phyloP scores from a whole-genome alignment of 1,140 invertebrate genomes.

The Calosoma granatense region DNA sequence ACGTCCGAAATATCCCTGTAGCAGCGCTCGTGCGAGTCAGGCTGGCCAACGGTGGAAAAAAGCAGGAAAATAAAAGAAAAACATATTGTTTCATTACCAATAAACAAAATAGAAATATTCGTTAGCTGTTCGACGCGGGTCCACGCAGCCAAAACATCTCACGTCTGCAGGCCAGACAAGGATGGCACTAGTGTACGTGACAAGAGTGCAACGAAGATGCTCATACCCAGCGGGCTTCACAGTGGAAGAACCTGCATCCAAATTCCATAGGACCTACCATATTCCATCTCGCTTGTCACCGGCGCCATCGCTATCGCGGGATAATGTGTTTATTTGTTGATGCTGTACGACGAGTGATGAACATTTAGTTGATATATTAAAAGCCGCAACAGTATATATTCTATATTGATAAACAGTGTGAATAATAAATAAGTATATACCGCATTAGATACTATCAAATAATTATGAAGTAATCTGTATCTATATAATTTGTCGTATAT shows the following conservation, averaged over 20 bases:
- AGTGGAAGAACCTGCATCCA: conserved; percentile 25
- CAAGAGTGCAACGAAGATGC: conserved; percentile 10
- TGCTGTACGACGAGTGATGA: too few species aligned
- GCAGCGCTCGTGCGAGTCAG: not conserved
- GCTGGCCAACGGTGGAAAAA: not conserved
- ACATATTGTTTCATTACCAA: not conserved
- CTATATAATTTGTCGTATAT: too few species aligned
- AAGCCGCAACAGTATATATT: too few species aligned
- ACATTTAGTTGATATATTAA: too few species aligned
- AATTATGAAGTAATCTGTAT: too few species aligned
- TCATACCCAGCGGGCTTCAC: conserved; percentile 14
- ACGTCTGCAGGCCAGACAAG: not conserved
- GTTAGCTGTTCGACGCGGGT: not conserved
- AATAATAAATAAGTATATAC: too few species aligned
- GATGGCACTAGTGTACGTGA: not conserved
- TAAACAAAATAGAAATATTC: not conserved
- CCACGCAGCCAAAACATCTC: not conserved
- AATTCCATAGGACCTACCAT: conserved; percentile 23
- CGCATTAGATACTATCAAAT: too few species aligned
- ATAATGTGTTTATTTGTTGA: not conserved
- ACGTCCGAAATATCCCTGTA: not conserved
- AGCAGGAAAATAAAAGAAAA: not conserved
- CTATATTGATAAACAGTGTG: too few species aligned
- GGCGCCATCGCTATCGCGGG: not conserved
- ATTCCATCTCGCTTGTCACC: conserved; percentile 12